Percentiles rank a stretch among this genome's conserved stretches.
phyloP scores from a whole-genome alignment of 2,113 vertebrate species.

The Otus sunia region DNA sequence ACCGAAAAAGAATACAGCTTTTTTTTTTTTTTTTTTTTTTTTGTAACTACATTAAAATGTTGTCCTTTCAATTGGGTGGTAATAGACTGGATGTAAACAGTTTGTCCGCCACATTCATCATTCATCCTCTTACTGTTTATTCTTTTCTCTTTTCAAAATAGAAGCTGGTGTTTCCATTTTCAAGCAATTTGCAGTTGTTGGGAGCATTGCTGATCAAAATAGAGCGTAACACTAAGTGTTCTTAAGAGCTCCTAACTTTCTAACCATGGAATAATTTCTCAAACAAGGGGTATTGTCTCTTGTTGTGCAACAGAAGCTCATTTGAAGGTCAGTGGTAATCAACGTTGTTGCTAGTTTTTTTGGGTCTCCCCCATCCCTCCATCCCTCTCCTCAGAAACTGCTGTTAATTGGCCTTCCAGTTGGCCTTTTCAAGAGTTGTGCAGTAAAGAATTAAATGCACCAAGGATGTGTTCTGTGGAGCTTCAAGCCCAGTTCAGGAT shows the following conservation, averaged over 20 bases:
- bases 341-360: background rate
- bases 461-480: background rate
- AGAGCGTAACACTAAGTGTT: background rate
- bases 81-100: background rate
- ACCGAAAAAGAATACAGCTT: background rate
- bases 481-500: background rate
- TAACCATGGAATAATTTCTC: background rate
- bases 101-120: background rate
- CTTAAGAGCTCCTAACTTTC: background rate
- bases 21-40: background rate
- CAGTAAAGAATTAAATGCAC: background rate
- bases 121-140: background rate
- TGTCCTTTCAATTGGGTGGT: background rate
- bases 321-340: background rate
- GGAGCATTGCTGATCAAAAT: background rate
- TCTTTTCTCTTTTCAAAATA: background rate
- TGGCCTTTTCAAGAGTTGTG: background rate
- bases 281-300: background rate
- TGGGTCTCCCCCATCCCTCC: background rate
- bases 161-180: background rate
- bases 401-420: background rate
- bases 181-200: background rate
- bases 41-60: background rate
- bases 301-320: background rate
- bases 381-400: background rate